phyloP scores from a whole-genome alignment of 2,797 vertebrate genomes.

The Lutjanus campechanus region DNA sequence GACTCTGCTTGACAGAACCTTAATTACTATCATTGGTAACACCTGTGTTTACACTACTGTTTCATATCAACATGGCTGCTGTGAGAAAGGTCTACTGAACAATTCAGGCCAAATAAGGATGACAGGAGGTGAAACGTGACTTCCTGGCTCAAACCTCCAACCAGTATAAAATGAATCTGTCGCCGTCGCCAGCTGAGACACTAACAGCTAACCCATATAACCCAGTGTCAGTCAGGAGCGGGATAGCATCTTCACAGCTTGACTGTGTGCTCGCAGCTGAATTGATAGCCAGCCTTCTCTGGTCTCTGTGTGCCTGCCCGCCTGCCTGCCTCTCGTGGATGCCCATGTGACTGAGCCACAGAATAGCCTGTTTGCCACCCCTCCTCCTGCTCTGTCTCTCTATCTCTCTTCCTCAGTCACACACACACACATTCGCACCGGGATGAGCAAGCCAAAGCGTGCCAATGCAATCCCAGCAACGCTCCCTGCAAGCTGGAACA shows the following conservation, averaged over 20 bases:
- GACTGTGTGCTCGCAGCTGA: constrained; percentile 45
- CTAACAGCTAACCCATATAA: constrained; percentile 23
- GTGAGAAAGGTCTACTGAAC: neutral
- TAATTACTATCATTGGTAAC: neutral
- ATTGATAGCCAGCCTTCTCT: constrained; percentile 47
- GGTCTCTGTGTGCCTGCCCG: constrained; percentile 17
- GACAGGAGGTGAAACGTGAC: neutral
- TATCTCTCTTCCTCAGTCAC: constrained; percentile 49
- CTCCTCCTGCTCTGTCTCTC: constrained; percentile 54
- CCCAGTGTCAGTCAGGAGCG: constrained; percentile 13
- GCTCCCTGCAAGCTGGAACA: constrained; percentile 55
- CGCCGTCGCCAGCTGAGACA: constrained; percentile 24
- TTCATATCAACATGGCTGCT: neutral
- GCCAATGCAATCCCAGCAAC: constrained; percentile 48
- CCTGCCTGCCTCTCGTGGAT: constrained; percentile 68
- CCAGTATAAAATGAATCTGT: neutral
- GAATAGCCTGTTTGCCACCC: constrained; percentile 59
- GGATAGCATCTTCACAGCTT: constrained; percentile 38
- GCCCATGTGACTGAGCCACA: constrained; percentile 78
- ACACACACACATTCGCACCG: constrained; percentile 41
- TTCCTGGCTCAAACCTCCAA: constrained; percentile 2
- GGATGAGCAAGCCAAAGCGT: constrained; percentile 57
- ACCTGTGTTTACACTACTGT: neutral
- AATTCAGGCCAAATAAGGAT: constrained; percentile 12
- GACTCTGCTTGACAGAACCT: no score